phyloP scores from a whole-genome alignment of 2,113 vertebrate genomes.

The Microcebus griseorufus region DNA sequence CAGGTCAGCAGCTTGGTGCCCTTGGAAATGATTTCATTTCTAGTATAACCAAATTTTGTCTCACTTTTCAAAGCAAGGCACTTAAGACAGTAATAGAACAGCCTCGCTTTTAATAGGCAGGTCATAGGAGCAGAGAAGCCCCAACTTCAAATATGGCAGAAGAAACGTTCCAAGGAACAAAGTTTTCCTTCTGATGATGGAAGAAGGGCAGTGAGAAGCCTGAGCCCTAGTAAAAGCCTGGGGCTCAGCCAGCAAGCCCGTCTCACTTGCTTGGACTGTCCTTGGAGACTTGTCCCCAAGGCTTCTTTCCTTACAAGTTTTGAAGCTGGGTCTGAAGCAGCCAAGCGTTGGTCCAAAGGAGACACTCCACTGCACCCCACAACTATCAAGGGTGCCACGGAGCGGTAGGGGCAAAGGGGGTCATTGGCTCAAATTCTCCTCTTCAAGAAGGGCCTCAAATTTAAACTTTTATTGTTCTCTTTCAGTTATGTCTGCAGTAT shows the following conservation, averaged over 20 bases:
- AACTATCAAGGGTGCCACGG: background rate
- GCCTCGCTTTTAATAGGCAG: background rate
- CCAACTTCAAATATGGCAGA: background rate
- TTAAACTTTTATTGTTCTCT: background rate
- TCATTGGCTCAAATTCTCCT: background rate
- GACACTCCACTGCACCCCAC: background rate
- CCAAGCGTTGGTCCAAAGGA: background rate
- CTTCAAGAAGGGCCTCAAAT: background rate
- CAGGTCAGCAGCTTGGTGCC: background rate
- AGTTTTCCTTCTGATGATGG: background rate
- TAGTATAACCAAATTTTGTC: background rate
- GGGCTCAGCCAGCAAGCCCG: background rate
- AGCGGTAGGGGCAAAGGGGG: background rate
- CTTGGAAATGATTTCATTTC: constrained; percentile 28
- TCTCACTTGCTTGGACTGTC: background rate
- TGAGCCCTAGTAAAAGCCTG: background rate
- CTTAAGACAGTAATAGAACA: background rate
- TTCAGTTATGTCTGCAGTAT: background rate
- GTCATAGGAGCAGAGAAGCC: background rate
- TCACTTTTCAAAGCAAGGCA: constrained; percentile 18
- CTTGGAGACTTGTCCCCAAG: background rate
- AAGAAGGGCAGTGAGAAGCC: background rate
- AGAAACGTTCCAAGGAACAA: background rate
- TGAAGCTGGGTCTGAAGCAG: background rate
- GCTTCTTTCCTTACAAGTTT: background rate